phyloP scores from a whole-genome alignment of 2,113 vertebrate species.

The Amblyopsis rosae region DNA sequence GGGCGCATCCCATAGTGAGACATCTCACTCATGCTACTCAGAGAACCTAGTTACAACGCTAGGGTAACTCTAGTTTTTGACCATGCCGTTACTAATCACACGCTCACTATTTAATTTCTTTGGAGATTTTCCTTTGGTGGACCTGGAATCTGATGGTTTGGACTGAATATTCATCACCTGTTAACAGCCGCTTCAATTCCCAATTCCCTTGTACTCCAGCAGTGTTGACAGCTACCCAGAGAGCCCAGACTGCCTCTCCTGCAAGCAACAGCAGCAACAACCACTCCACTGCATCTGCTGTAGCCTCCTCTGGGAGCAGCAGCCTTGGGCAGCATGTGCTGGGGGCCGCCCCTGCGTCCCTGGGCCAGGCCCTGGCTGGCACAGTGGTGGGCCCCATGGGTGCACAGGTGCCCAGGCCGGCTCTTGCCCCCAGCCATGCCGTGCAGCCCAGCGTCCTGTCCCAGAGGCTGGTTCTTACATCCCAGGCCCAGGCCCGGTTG shows the following conservation, averaged over 20 bases:
- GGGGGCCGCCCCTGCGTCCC: slow-evolving; percentile 80
- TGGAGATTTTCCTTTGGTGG: not conserved
- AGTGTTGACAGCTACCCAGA: slow-evolving; percentile 84
- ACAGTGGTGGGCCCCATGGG: slow-evolving; percentile 70
- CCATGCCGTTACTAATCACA: too few relatives aligned
- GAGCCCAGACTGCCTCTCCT: slow-evolving; percentile 80
- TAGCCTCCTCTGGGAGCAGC: slow-evolving; percentile 68
- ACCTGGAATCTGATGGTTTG: slow-evolving; percentile 30
- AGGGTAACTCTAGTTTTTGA: too few relatives aligned
- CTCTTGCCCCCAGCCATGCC: slow-evolving; percentile 81
- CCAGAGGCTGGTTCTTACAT: slow-evolving; percentile 96
- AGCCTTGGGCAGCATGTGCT: slow-evolving; percentile 82
- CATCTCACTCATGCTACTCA: too few relatives aligned
- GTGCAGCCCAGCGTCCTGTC: slow-evolving; percentile 87
- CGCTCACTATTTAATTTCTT: too few relatives aligned
- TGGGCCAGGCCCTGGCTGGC: slow-evolving; percentile 78
- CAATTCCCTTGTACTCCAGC: slow-evolving; percentile 82
- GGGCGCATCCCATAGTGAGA: too few relatives aligned
- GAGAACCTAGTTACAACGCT: too few relatives aligned
- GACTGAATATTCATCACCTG: slow-evolving; percentile 28
- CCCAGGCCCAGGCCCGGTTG: slow-evolving; percentile 98
- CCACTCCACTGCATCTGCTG: slow-evolving; percentile 66
- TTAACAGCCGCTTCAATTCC: slow-evolving; percentile 68
- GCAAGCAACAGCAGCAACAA: slow-evolving; percentile 64
- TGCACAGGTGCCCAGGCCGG: slow-evolving; percentile 64